phyloP scores from a whole-genome alignment of 2,888 invertebrate genomes.

The Lasioglossum figueresi region DNA sequence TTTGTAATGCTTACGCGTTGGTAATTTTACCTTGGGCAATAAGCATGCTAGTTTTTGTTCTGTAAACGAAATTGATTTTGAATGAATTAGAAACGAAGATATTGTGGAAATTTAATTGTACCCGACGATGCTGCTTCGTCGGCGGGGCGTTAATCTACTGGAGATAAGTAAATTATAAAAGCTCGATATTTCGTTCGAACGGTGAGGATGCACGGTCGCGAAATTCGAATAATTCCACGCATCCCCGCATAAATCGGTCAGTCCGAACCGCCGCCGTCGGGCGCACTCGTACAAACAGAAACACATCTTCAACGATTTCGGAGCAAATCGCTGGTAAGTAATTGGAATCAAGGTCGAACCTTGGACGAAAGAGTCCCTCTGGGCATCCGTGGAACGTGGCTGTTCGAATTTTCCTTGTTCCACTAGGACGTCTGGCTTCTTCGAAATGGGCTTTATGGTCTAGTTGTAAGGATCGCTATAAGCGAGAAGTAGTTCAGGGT shows the following conservation, averaged over 20 bases:
- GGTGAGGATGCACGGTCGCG: neutral
- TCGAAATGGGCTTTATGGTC: neutral
- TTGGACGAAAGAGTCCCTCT: neutral
- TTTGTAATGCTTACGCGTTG: too few relatives aligned
- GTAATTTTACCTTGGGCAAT: too few relatives aligned
- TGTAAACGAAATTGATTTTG: neutral
- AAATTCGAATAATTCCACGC: constrained; percentile 4
- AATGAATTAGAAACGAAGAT: neutral
- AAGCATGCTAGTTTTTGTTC: neutral
- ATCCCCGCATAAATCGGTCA: constrained; percentile 11
- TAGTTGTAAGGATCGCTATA: constrained; percentile 4
- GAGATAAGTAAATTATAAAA: neutral
- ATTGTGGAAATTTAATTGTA: neutral
- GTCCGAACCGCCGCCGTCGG: neutral
- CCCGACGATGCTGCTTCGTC: neutral
- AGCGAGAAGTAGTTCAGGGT: constrained; percentile 8
- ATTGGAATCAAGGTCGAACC: constrained; percentile 7
- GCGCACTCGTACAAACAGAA: neutral
- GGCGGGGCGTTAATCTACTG: neutral
- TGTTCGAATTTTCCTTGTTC: neutral
- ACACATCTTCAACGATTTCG: neutral
- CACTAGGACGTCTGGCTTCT: neutral
- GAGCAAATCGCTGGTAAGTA: neutral
- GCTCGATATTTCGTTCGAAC: neutral
- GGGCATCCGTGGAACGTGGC: constrained; percentile 4